Percentiles rank a stretch among this genome's conserved stretches.
phyloP scores from a whole-genome alignment of 2,797 vertebrate genomes.

The Myotis pilosus region DNA sequence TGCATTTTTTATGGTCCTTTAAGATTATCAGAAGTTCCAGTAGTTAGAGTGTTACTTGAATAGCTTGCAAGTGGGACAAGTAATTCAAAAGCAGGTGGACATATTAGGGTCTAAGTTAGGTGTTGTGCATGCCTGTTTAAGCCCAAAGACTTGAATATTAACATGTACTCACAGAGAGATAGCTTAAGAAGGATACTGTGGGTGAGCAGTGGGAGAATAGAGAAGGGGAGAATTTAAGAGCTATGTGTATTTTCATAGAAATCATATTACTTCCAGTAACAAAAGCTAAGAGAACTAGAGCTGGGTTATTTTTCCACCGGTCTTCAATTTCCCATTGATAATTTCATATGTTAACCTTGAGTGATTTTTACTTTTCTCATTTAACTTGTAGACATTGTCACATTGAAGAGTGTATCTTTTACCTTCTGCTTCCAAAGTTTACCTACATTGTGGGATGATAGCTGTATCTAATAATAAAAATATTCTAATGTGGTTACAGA shows the following conservation, averaged over 20 bases:
- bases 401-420: background rate
- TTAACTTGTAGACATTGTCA: background rate
- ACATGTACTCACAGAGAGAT: background rate
- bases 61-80: background rate
- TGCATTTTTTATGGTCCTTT: background rate
- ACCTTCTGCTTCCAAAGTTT: background rate
- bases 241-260: background rate
- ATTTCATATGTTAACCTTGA: background rate
- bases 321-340: background rate
- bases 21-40: background rate
- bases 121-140: background rate
- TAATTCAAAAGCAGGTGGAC: background rate
- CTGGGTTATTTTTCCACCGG: background rate
- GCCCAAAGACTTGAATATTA: background rate
- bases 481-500: constrained; percentile 81
- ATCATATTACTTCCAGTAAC: background rate
- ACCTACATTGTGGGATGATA: background rate
- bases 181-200: background rate
- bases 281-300: background rate
- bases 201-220: background rate
- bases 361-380: background rate
- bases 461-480: background rate
- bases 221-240: background rate
- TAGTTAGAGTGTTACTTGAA: background rate
- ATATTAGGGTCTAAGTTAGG: background rate